A percentile compares a stretch with the other conserved stretches of the same genome.
These are phyloP conservation scores for Cotesia glomerata DNA, from an alignment of 1,140 invertebrate genomes.

Conservation along the genomic window DNA sequence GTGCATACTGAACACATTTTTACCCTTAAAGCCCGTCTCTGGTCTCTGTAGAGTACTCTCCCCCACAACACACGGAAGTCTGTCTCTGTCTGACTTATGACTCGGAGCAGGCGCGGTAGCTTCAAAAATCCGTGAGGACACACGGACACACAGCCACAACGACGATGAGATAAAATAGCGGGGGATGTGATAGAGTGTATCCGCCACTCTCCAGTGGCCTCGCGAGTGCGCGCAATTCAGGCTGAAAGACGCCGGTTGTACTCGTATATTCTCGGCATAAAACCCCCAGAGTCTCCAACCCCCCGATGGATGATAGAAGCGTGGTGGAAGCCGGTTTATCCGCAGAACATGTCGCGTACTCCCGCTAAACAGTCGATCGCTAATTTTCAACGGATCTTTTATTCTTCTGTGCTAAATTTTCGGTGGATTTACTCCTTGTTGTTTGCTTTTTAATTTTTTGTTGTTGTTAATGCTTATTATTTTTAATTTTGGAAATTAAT, in stretches of 20 bases:
- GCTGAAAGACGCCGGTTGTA: not conserved
- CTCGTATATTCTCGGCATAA: not conserved
- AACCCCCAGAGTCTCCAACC: conserved; percentile 22
- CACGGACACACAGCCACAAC: not conserved
- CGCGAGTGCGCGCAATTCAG: not conserved
- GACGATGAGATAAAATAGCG: not conserved
- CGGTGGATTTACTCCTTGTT: not conserved
- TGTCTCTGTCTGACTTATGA: not conserved
- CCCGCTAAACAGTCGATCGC: conserved; percentile 34
- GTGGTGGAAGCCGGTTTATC: conserved; percentile 41
- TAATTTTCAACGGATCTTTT: conserved; percentile 27
- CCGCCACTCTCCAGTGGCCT: not conserved
- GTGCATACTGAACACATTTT: not conserved
- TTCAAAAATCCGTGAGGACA: conserved; percentile 5
- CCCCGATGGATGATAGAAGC: conserved; percentile 28
- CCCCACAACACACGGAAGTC: not conserved
- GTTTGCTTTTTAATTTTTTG: not conserved
- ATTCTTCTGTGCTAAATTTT: conserved; percentile 30
- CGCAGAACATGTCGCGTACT: conserved; percentile 51
- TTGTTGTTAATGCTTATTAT: not conserved
- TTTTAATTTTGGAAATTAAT: no score
- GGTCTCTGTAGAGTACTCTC: not conserved
- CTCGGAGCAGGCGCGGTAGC: conserved; percentile 33
- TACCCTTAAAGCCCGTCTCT: not conserved
- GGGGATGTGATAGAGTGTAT: not conserved